Evolutionary conservation across 2,113 vertebrate species (phyloP), one percentile per base, ranked within the genome.

Genomic region (Leuciscus idus): DNA sequence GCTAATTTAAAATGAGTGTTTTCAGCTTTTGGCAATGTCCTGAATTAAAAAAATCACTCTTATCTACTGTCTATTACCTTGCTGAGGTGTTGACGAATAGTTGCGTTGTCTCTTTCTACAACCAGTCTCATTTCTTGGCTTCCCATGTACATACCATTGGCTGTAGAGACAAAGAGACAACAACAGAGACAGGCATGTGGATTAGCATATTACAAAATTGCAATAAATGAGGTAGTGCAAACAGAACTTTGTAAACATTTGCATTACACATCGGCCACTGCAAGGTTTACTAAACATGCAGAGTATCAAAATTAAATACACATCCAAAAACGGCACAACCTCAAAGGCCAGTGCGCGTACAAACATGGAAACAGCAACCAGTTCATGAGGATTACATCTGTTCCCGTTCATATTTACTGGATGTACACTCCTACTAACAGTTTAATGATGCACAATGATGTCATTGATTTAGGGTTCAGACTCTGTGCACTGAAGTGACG

Each of bases 51-150:
- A 12, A 4, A 11, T 79, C 48, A 61, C n/a, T 77, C 28, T 11
- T 2, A 33, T 52, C 17, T 30, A 8, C 43, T 52, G 74, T 30
- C 28, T 6, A 59, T 94, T 95, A 99, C 98, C 97, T 99, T 99
- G 85, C 95, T 91, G n/a, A 99, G 94, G 90, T 97, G 93, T 61
- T 95, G 89, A 86, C 91, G 91, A 87, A 99, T 97, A 64, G 95
- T 97, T 19, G 86, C 15, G 73, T 96, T 93, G 88, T 99, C 97
- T 94, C 97, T 94, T 83, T 96, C 94, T 82, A 96, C 77, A 50
- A 99, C 94, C 12, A 91, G 90, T 89, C 91, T 93, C 98, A 99
- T 99, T 93, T 99, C 98, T 90, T 99, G 97, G 88, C 95, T 93
- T 8, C 94, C 97, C 94, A 99, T 95, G 86, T 99, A 99, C 93